Conservation (phyloP, 2,113 vertebrate species). For the Sprattus sprattus region DNA sequence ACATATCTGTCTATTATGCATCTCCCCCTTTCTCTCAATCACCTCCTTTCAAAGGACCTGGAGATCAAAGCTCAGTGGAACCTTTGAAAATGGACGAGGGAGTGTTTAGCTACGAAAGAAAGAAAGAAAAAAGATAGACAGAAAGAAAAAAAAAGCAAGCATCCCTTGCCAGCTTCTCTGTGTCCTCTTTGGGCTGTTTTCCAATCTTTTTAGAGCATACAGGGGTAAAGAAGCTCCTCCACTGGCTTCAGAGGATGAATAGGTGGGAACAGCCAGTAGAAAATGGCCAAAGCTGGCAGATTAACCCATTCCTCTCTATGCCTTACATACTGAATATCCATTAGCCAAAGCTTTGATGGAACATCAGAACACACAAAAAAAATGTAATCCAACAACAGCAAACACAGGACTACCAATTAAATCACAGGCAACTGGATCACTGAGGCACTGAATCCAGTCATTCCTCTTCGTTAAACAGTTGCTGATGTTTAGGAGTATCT, state of each 20-base stretch:
- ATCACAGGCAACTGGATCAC: background rate
- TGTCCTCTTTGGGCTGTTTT: constrained; percentile 35
- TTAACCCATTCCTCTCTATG: constrained; percentile 49
- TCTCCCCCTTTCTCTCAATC: constrained; percentile 44
- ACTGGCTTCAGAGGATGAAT: constrained; percentile 48
- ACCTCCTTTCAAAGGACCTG: constrained; percentile 65
- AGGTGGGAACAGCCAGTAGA: constrained; percentile 43
- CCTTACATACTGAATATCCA: background rate
- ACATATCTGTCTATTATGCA: background rate
- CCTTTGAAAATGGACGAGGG: constrained; percentile 59
- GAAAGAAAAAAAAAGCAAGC: background rate
- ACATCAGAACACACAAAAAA: background rate
- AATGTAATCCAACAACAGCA: background rate
- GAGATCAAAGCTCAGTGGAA: constrained; percentile 63
- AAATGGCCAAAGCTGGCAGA: constrained; percentile 53
- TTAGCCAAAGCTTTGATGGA: background rate
- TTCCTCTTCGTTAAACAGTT: background rate
- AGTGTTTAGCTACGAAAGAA: constrained; percentile 66
- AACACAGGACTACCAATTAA: background rate
- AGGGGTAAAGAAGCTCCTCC: constrained; percentile 20
- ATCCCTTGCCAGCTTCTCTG: constrained; percentile 37
- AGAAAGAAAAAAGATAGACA: constrained; percentile 39
- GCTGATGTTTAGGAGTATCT: background rate
- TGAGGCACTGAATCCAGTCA: background rate
- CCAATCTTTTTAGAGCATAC: constrained; percentile 52